Evolutionary conservation across 2,797 vertebrate genomes (phyloP).

Genomic region (Bradypodion pumilum): DNA sequence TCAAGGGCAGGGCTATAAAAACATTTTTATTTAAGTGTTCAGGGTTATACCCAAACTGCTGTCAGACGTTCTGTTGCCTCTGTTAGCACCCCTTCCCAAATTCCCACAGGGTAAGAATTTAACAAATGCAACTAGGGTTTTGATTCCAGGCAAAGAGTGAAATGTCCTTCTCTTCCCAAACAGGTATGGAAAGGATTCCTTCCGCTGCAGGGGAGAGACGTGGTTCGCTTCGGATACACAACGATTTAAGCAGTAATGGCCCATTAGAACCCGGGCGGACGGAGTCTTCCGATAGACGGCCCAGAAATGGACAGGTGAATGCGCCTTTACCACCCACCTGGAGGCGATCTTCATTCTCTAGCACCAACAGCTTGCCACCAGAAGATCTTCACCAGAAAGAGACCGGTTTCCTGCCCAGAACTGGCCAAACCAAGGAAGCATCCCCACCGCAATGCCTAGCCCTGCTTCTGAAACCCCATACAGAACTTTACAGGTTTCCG

Average conservation of each 20-base stretch:
- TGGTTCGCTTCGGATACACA: slow-evolving; percentile 43
- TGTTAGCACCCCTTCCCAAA: too few relatives aligned
- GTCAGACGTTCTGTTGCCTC: too few relatives aligned
- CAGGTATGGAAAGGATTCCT: slow-evolving; percentile 61
- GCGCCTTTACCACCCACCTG: slow-evolving; percentile 88
- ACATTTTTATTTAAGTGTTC: too few relatives aligned
- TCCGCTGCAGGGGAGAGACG: slow-evolving; percentile 59
- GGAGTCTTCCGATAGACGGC: slow-evolving; percentile 64
- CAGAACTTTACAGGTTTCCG: slow-evolving; percentile 82
- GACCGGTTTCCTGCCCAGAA: slow-evolving; percentile 66
- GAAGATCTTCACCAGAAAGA: slow-evolving; percentile 80
- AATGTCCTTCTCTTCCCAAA: background rate
- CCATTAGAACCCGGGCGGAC: slow-evolving; percentile 46
- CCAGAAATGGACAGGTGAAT: slow-evolving; percentile 80
- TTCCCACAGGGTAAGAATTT: too few relatives aligned
- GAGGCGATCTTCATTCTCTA: slow-evolving; percentile 89
- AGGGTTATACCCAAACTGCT: too few relatives aligned
- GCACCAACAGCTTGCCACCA: slow-evolving; percentile 77
- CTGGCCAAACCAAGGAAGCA: slow-evolving; percentile 68
- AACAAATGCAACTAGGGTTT: too few relatives aligned
- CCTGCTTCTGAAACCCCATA: slow-evolving; percentile 76
- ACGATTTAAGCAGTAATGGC: slow-evolving; percentile 55
- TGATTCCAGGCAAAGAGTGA: too few relatives aligned
- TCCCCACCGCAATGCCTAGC: slow-evolving; percentile 49
- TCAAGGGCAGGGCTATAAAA: too few relatives aligned